These are phyloP conservation scores for Metalampra italica DNA, from an alignment of 2,888 invertebrate species.

Conservation along the genomic window DNA sequence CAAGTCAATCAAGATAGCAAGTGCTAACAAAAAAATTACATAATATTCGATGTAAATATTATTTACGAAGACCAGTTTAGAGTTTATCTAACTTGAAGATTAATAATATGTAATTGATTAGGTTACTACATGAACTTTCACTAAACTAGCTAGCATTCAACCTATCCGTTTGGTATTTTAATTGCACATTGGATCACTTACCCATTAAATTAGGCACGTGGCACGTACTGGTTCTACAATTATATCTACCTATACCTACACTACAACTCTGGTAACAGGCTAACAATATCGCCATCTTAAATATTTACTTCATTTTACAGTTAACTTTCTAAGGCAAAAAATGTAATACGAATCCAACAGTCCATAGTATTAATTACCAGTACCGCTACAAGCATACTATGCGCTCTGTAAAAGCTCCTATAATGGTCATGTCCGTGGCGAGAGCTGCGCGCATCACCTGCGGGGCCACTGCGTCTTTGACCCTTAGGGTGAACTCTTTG, in stretches of 20 bases:
- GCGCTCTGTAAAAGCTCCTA: constrained; percentile 68
- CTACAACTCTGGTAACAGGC: constrained; percentile 1
- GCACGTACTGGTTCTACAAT: background rate
- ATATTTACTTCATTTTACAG: constrained; percentile 1
- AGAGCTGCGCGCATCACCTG: constrained; percentile 66
- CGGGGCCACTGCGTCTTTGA: constrained; percentile 52
- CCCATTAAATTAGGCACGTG: background rate
- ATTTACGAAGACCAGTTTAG: background rate
- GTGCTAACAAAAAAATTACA: background rate
- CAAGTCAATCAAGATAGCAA: background rate
- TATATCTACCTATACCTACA: background rate
- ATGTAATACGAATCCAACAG: background rate
- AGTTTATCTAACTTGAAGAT: background rate
- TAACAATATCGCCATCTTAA: constrained; percentile 1
- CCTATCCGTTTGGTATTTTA: background rate
- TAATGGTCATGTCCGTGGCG: constrained; percentile 55
- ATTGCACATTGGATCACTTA: constrained; percentile 7
- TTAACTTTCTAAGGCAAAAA: background rate
- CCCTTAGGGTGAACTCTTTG: constrained; percentile 62
- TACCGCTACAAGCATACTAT: constrained; percentile 61
- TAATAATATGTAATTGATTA: background rate
- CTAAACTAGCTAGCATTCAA: background rate
- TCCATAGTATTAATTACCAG: background rate
- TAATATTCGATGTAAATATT: background rate
- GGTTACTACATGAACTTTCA: background rate